Percentiles rank a stretch among this genome's conserved stretches.
phyloP scores from a whole-genome alignment of 2,113 vertebrate genomes.

The Chaetorhynchus papuensis region DNA sequence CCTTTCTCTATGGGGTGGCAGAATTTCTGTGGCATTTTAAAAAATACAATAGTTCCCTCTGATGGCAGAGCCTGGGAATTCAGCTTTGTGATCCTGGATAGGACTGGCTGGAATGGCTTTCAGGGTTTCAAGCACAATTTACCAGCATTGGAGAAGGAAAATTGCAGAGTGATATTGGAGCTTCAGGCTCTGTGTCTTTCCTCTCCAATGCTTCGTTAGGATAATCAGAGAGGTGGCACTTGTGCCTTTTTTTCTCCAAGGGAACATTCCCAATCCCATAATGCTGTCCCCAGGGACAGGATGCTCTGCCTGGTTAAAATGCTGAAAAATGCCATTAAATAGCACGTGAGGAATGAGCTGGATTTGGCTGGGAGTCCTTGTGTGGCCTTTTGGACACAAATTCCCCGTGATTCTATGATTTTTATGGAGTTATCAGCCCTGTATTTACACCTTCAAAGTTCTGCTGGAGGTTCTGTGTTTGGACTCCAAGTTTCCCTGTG shows the following conservation, averaged over 20 bases:
- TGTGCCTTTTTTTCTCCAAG: background rate
- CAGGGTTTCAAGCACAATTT: background rate
- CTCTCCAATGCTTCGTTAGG: background rate
- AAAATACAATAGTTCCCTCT: slow-evolving; percentile 60
- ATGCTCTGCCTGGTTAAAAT: background rate
- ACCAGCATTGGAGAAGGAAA: background rate
- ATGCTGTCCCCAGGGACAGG: background rate
- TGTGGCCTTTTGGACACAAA: background rate
- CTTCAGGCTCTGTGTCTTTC: background rate
- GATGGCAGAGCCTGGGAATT: slow-evolving; percentile 23
- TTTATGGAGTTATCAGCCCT: background rate
- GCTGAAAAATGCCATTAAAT: background rate
- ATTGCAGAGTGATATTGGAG: background rate
- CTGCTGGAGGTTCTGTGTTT: background rate
- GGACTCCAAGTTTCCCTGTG: background rate
- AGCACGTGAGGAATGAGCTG: background rate
- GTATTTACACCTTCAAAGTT: background rate
- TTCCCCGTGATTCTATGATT: background rate
- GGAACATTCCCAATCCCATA: background rate
- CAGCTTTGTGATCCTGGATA: background rate
- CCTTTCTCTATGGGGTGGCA: background rate
- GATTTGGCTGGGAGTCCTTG: background rate
- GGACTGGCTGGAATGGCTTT: background rate
- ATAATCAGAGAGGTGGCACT: background rate
- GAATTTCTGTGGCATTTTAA: background rate